phyloP scores from a whole-genome alignment of 2,113 vertebrate species.

The Esox niger region DNA sequence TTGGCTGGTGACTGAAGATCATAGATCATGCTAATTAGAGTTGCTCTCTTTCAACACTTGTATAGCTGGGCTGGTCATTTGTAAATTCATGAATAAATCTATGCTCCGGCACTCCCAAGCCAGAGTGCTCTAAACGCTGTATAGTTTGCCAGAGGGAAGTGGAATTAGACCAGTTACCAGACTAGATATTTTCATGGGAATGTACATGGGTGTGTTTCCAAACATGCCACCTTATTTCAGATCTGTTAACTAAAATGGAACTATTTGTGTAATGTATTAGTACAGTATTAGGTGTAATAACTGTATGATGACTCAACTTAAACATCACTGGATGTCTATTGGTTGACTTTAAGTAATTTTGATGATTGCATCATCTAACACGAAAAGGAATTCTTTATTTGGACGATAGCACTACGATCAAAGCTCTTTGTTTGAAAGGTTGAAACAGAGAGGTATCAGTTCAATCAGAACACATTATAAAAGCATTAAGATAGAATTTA shows the following conservation, averaged over 20 bases:
- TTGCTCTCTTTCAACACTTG: no score
- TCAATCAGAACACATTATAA: constrained; percentile 6
- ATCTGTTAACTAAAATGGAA: constrained; percentile 9
- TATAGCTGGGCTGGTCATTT: no score
- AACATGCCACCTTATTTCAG: neutral
- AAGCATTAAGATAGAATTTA: constrained; percentile 1
- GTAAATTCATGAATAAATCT: no score
- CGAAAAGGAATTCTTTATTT: constrained; percentile 1
- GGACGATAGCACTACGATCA: constrained; percentile 5
- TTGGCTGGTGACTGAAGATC: no score
- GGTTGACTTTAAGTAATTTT: neutral
- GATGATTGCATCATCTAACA: neutral
- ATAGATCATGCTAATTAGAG: no score
- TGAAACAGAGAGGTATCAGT: constrained; percentile 19
- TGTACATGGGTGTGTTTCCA: no score
- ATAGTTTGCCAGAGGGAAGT: no score
- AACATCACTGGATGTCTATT: neutral
- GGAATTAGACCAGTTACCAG: no score
- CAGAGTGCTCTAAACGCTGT: no score
- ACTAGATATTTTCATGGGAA: no score
- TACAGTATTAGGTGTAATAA: no score
- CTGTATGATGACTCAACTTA: constrained; percentile 7
- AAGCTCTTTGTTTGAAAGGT: constrained; percentile 14
- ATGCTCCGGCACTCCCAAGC: no score
- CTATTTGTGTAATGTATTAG: constrained; percentile 41